These are phyloP conservation scores for Anguilla obscura DNA, from an alignment of 2,797 vertebrate species.

Conservation along the genomic window DNA sequence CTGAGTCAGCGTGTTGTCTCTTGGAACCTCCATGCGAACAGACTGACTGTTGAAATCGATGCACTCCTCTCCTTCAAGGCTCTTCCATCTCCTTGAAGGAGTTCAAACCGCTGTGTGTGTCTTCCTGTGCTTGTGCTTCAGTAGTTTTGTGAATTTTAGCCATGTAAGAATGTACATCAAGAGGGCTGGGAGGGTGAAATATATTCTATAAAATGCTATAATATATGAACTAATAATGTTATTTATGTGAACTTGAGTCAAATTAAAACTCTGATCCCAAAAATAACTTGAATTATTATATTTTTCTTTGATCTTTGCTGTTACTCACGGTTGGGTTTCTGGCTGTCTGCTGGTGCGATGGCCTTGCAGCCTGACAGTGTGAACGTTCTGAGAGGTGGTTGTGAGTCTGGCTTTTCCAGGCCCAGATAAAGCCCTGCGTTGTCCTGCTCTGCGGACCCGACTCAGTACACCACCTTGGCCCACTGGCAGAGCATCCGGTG, in stretches of 20 bases:
- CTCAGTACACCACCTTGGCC: not conserved
- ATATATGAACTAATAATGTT: conserved; percentile 79
- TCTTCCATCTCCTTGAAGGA: conserved; percentile 59
- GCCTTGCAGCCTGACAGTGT: not conserved
- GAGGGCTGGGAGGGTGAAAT: conserved; percentile 62
- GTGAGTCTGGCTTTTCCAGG: not conserved
- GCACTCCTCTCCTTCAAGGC: conserved; percentile 56
- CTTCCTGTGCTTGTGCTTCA: conserved; percentile 65
- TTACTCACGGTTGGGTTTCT: not conserved
- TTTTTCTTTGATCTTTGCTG: conserved; percentile 40
- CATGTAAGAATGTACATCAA: conserved; percentile 75
- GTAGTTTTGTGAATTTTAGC: conserved; percentile 66
- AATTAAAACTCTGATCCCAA: conserved; percentile 78
- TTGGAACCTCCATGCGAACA: conserved; percentile 51
- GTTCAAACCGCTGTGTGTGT: conserved; percentile 52
- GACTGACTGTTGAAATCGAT: conserved; percentile 56
- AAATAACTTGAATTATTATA: conserved; percentile 48
- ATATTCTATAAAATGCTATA: conserved; percentile 82
- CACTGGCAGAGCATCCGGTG: conserved; percentile 9
- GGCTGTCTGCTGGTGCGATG: not conserved
- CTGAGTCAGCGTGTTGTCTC: conserved; percentile 58
- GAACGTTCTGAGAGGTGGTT: not conserved
- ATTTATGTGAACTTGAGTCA: conserved; percentile 82
- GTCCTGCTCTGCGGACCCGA: not conserved
- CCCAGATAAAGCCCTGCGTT: not conserved